A percentile compares a stretch with the other conserved stretches of the same genome.
Evolutionary conservation across 2,888 invertebrate species (phyloP).

Genomic region (Limnephilus marmoratus): DNA sequence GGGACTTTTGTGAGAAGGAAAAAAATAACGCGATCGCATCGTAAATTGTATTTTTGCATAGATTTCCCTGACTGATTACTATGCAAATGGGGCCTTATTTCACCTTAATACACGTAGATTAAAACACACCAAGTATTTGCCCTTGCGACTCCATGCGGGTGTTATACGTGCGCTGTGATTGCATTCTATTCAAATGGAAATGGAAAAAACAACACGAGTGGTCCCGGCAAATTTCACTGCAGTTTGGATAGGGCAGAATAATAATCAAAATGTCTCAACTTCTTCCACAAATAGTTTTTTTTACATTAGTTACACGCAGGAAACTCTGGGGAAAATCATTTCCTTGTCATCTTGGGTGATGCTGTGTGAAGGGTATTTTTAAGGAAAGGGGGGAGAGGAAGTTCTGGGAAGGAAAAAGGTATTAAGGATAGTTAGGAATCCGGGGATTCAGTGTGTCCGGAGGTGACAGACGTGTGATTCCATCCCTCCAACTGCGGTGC

Average conservation of each 20-base stretch:
- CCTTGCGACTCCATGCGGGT: slow-evolving; percentile 48
- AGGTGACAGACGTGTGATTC: too few relatives aligned
- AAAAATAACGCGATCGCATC: slow-evolving; percentile 65
- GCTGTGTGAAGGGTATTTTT: too few relatives aligned
- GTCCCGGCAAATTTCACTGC: neutral
- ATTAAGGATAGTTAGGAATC: too few relatives aligned
- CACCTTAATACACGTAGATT: slow-evolving; percentile 64
- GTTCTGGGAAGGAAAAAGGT: too few relatives aligned
- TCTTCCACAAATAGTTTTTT: too few relatives aligned
- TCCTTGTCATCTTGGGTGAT: too few relatives aligned
- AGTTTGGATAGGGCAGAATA: neutral
- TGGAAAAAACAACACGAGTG: neutral
- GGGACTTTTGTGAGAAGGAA: slow-evolving; percentile 48
- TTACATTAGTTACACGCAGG: too few relatives aligned
- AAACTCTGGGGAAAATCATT: too few relatives aligned
- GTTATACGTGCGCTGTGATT: slow-evolving; percentile 44
- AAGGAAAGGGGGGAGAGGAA: too few relatives aligned
- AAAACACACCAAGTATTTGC: slow-evolving; percentile 56
- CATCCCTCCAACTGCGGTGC: too few relatives aligned
- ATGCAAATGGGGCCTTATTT: slow-evolving; percentile 66
- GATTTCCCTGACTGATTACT: slow-evolving; percentile 64
- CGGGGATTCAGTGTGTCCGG: too few relatives aligned
- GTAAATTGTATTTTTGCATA: slow-evolving; percentile 66
- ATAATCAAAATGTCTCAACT: neutral
- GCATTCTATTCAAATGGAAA: slow-evolving; percentile 37